Evolutionary conservation across 2,888 invertebrate species (phyloP), one percentile per base, ranked within the genome.

Genomic region (Elmis aenea): DNA sequence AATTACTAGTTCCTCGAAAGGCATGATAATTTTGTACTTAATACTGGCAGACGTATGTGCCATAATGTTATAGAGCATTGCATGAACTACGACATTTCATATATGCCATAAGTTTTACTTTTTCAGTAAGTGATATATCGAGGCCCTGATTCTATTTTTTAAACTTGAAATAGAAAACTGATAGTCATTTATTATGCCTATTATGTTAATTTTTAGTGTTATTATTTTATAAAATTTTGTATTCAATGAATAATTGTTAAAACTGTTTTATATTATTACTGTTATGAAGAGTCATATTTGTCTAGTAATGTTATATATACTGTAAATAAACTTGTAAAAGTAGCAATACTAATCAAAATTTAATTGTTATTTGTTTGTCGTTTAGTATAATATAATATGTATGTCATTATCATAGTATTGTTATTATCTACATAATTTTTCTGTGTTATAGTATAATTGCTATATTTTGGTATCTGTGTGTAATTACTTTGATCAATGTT

Each of bases 21-120:
- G 42, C 47, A 45, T 48, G n/a, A n/a, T n/a, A n/a, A 40, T 48
- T 43, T 41, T 30, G 50, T 49, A 52, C 49, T 50, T 51, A 51
- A 48, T 44, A 40, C 45, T 48, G 50, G 52, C 51, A 45, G 45
- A 42, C 37, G 28, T 27, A n/a, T 25, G 52, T 52, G 52, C 52
- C 52, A 52, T 52, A 51, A 30, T 42, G 31, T 42, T 27, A 21
- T 37, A 32, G 14, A 36, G 26, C 28, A 33, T 33, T 28, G 35
- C 37, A 38, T 37, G 42, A 18, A 6, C 8, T n/a, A n/a, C n/a
- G n/a, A n/a, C n/a, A n/a, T n/a, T n/a, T n/a, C n/a, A n/a, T n/a
- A n/a, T n/a, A n/a, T n/a, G n/a, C 45, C 39, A 42, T 32, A 43
- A 15, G 26, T 37, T 40, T 35, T 41, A 15, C 33, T 31, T 45